A percentile compares a stretch with the other conserved stretches of the same genome.
These are phyloP conservation scores for Pandemis corylana DNA, from an alignment of 2,888 invertebrate species.

Conservation along the genomic window DNA sequence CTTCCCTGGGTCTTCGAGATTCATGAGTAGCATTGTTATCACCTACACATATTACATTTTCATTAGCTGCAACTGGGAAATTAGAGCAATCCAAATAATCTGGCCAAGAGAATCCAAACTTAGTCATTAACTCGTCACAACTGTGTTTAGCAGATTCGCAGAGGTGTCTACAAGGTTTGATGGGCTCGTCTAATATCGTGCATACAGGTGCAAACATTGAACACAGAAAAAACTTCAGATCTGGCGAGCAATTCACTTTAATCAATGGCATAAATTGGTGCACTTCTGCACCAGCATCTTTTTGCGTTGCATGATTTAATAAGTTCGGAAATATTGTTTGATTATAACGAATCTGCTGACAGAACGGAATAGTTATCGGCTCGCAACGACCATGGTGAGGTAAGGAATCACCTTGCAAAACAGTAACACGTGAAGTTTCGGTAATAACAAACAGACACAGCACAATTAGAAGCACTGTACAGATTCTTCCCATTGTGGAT, in stretches of 20 bases:
- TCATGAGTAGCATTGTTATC: slow-evolving; percentile 89
- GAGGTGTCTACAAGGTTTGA: slow-evolving; percentile 95
- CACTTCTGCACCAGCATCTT: slow-evolving; percentile 97
- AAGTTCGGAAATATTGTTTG: slow-evolving; percentile 98
- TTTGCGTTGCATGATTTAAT: slow-evolving; percentile 95
- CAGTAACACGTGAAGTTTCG: slow-evolving; percentile 76
- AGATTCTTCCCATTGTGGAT: slow-evolving; percentile 64
- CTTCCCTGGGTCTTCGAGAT: slow-evolving; percentile 75
- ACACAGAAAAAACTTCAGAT: slow-evolving; percentile 97
- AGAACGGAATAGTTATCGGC: slow-evolving; percentile 95
- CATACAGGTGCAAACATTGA: slow-evolving; percentile 98
- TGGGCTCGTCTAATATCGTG: slow-evolving; percentile 94
- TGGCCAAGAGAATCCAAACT: slow-evolving; percentile 96
- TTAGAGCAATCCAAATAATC: slow-evolving; percentile 94
- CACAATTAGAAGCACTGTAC: slow-evolving; percentile 61
- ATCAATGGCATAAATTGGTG: slow-evolving; percentile 97
- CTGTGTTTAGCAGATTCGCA: slow-evolving; percentile 94
- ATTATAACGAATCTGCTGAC: slow-evolving; percentile 97
- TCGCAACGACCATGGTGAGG: slow-evolving; percentile 96
- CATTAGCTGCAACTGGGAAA: slow-evolving; percentile 89
- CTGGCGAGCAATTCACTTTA: slow-evolving; percentile 97
- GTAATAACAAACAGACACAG: slow-evolving; percentile 66
- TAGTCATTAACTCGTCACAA: slow-evolving; percentile 94
- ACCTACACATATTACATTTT: slow-evolving; percentile 90
- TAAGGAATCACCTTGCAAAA: slow-evolving; percentile 80